Evolutionary conservation across 2,888 invertebrate genomes (phyloP), one percentile per base, ranked within the genome.

Genomic region (Drosophila conformis): DNA sequence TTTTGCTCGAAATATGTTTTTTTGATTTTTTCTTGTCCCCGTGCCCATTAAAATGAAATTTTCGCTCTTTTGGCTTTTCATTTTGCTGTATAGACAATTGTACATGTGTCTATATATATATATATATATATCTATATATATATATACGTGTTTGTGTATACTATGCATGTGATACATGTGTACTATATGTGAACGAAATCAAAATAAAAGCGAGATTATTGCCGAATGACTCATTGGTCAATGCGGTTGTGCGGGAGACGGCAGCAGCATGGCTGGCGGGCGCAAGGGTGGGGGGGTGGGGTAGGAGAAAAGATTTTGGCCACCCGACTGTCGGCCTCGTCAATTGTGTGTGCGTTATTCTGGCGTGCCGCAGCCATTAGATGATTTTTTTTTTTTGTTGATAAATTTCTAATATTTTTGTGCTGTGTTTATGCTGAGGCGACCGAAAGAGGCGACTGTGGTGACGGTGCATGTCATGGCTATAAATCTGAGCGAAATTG

Each of bases 181-280:
- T 59, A 66, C 68, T 69, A 69, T 57, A 31, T 57, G 35, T 40
- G 27, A 75, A 67, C 59, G 75, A 75, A 90, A 80, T 90, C 90
- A 86, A 90, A 90, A 90, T 83, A 89, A 89, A 89, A 89, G 89
- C 84, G 82, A 87, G 88, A 90, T 86, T 87, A 87, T 87, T 89
- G 76, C 78, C 69, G 89, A 70, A 74, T 87, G 87, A 87, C 82
- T 87, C 87, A 87, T 72, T 67, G 69, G 57, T 63, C 63, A 60
- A 59, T 70, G 62, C 36, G 53, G 52, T 62, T 56, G 56, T 21
- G 21, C 46, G 46, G 46, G 25, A 25, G 53, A 49, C 25, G 67
- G 38, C 21, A 18, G 33, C 38, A 15, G 13, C 46, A 46, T 11
- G 59, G 53, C 29, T 25, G 53, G 27, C 40, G 61, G 51, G 36